Evolutionary conservation across 37 sponge, comb jelly and placozoan genomes (phyloP), one percentile per base, ranked within the genome.

Genomic region (Aphrocallistes beatrix): DNA sequence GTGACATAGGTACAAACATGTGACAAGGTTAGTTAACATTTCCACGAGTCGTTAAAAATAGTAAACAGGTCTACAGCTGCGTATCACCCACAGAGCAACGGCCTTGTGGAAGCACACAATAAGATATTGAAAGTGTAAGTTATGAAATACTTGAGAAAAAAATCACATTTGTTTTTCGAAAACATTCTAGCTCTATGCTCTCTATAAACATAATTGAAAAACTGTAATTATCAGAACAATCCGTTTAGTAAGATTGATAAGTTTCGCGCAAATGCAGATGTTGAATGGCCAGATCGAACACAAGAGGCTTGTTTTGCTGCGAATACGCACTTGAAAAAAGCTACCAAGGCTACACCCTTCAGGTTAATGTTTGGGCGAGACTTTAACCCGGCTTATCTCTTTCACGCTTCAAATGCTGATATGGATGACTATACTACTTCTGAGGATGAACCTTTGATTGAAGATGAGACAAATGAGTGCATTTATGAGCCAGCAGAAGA

Each of bases 71-170:
- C 75, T 8, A 60, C 75, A 60, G 75, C 75, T 21, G 75, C 75
- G 8, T 60, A 60, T 28, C 75, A 60, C 34, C 75, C 75, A 32
- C 75, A 60, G n/a, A 60, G 75, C n/a, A n/a, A 60, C 34, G 75
- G 75, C 75, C 75, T 60, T 60, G 75, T 60, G 75, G 75, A 60
- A 60, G 34, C 75, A 8, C 75, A 60, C 21, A 60, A 60, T 60
- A 60, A 60, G 21, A 60, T 60, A 3, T 60, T 60, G 75, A 60
- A 28, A 13, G n/a, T 19, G 75, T 60, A 13, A 60, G 10, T 21
- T 21, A 25, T 30, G 6, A 16, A 13, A 42, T 42, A 16, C 45
- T 16, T 42, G 13, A 16, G 13, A 42, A 16, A 42, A 42, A n/a
- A n/a, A n/a, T n/a, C n/a, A n/a, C n/a, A n/a, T n/a, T n/a, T n/a